Evolutionary conservation across 2,113 vertebrate genomes (phyloP), one percentile per base, ranked within the genome.

Genomic region (Maylandia zebra): DNA sequence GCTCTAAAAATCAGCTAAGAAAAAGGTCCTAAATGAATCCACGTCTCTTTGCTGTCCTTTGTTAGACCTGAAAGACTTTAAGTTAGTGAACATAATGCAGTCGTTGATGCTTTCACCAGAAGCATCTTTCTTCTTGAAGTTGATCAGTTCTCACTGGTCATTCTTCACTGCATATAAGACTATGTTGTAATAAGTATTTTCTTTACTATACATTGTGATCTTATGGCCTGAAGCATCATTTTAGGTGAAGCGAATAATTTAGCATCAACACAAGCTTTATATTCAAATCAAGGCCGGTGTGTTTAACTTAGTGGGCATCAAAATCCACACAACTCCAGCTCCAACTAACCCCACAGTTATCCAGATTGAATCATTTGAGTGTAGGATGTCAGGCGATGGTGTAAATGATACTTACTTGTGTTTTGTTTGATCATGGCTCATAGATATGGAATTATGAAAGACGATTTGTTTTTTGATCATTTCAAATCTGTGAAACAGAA

Each of bases 281-380:
- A 16, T 27, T 0, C 36, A 45, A 17, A 45, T 27, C 24, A 16
- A 41, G 64, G 36, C 34, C 7, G 1, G 36, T 22, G 7, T 69
- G 34, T 69, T 66, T 38, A 38, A 45, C 24, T 27, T 74, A 45
- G 41, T 27, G 30, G 14, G 16, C 12, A 2, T 43, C 41, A 45
- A 17, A 27, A 43, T 71, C 38, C 36, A 22, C 64, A 4, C 64
- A 80, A 66, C 32, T 64, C 16, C 11, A 52, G 3, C 66, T 41
- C n/a, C 64, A 41, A 9, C 3, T 27, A 45, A 45, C 8, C 13
- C 38, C 22, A 27, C 1, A 0, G 8, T 24, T 74, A 0, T 74
- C 8, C 22, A 10, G 24, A 74, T 45, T 10, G 14, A 27, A 74
- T 45, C 22, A 74, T 45, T 10, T 74, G 38, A 45, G n/a, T 43